These are phyloP conservation scores for Parus major DNA, from an alignment of 2,113 vertebrate genomes.

Conservation along the genomic window DNA sequence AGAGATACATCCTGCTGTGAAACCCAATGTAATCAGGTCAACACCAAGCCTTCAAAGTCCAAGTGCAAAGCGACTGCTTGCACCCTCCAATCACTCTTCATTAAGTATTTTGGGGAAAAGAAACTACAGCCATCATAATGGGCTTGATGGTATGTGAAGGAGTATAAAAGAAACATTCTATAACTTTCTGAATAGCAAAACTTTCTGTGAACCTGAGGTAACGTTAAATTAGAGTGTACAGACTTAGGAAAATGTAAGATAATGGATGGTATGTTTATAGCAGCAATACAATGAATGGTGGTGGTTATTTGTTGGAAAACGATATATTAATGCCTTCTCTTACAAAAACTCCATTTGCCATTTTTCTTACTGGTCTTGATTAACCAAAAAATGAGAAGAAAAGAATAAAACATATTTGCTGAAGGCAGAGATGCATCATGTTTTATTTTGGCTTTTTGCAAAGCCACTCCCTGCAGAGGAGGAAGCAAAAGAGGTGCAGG, in stretches of 20 bases:
- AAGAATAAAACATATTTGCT: background rate
- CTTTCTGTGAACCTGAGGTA: background rate
- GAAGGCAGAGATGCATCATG: background rate
- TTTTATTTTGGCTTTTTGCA: background rate
- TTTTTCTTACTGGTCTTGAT: background rate
- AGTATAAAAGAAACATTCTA: background rate
- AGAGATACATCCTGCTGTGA: constrained; percentile 91
- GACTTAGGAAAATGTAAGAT: background rate
- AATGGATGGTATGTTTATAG: background rate
- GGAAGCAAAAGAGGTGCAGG: background rate
- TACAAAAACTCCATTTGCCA: background rate
- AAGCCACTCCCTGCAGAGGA: background rate
- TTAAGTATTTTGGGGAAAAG: constrained; percentile 95
- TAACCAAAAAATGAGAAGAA: background rate
- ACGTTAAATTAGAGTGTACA: background rate
- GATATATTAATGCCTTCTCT: background rate
- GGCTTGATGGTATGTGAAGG: constrained; percentile 83
- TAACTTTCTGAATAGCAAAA: background rate
- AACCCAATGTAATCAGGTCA: constrained; percentile 85
- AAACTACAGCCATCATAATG: constrained; percentile 93
- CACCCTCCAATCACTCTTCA: constrained; percentile 85
- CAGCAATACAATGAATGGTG: background rate
- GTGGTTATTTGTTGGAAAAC: background rate
- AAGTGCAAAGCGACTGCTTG: constrained; percentile 86
- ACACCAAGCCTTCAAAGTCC: constrained; percentile 86